Evolutionary conservation across 2,888 invertebrate species (phyloP).

Genomic region (Lasioglossum figueresi): DNA sequence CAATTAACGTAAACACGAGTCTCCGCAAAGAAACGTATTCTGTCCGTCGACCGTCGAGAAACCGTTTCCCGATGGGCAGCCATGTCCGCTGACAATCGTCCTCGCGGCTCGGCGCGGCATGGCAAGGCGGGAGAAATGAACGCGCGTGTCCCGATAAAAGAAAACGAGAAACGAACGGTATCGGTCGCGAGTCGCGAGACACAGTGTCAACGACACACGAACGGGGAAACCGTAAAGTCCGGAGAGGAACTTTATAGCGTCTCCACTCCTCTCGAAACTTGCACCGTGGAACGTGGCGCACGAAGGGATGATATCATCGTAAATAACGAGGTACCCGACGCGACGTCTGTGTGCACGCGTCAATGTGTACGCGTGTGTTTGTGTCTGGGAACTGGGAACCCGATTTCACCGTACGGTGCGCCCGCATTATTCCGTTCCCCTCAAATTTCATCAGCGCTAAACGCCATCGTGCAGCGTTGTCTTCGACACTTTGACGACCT

Average conservation of each 20-base stretch:
- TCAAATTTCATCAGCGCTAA: constrained; percentile 15
- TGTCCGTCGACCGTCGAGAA: neutral
- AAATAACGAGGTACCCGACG: constrained; percentile 30
- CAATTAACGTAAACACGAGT: neutral
- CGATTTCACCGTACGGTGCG: constrained; percentile 60
- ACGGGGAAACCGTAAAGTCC: constrained; percentile 58
- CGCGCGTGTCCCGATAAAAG: constrained; percentile 55
- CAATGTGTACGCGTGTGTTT: too few species aligned
- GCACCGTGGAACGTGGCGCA: neutral
- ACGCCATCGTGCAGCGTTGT: neutral
- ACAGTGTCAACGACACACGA: constrained; percentile 70
- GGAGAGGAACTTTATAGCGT: constrained; percentile 36
- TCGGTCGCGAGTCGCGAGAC: constrained; percentile 51
- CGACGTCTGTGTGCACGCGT: constrained; percentile 26
- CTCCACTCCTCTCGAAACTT: neutral
- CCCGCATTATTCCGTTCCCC: constrained; percentile 12
- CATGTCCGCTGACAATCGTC: constrained; percentile 1
- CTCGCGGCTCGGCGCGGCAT: neutral
- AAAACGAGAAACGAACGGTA: constrained; percentile 74
- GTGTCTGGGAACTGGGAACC: constrained; percentile 50
- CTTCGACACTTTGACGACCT: neutral
- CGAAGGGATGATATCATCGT: constrained; percentile 10
- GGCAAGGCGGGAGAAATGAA: constrained; percentile 37
- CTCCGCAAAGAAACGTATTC: neutral
- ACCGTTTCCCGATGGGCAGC: constrained; percentile 21